phyloP scores from a whole-genome alignment of 2,113 vertebrate genomes.

The Columba livia region DNA sequence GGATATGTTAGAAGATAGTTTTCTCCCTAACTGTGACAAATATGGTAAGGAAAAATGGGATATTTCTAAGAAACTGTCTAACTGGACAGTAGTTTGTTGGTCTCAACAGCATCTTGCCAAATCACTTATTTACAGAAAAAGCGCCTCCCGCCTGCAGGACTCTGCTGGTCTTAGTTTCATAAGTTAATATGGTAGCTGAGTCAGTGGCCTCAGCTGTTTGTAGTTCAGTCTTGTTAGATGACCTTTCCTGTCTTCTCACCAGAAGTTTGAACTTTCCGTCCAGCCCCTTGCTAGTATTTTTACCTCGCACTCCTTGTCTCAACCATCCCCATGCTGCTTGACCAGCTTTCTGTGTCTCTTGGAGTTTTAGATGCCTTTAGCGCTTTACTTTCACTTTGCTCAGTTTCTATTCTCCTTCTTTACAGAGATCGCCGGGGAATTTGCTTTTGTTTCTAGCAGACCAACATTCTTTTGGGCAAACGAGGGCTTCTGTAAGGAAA shows the following conservation, averaged over 20 bases:
- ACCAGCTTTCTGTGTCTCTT: neutral
- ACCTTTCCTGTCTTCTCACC: neutral
- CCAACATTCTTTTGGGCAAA: neutral
- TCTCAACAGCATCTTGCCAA: neutral
- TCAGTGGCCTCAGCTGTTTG: neutral
- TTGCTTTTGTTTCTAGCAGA: neutral
- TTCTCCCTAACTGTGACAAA: neutral
- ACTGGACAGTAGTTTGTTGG: neutral
- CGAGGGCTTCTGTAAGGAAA: neutral
- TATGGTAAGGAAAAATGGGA: neutral
- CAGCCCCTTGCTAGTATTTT: neutral
- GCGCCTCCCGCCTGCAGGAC: neutral
- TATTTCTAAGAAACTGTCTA: neutral
- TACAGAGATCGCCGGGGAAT: neutral
- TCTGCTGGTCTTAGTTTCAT: neutral
- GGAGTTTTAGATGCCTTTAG: neutral
- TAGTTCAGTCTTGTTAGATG: neutral
- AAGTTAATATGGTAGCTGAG: neutral
- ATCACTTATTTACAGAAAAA: neutral
- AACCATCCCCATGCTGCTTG: fast-evolving
- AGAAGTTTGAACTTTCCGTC: neutral
- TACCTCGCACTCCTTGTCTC: neutral
- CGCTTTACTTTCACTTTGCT: neutral
- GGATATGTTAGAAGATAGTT: neutral
- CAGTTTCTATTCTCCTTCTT: neutral